Base-by-base conservation (phyloP, 2,797 vertebrate genomes). In the Sebastes taczanowskii region DNA sequence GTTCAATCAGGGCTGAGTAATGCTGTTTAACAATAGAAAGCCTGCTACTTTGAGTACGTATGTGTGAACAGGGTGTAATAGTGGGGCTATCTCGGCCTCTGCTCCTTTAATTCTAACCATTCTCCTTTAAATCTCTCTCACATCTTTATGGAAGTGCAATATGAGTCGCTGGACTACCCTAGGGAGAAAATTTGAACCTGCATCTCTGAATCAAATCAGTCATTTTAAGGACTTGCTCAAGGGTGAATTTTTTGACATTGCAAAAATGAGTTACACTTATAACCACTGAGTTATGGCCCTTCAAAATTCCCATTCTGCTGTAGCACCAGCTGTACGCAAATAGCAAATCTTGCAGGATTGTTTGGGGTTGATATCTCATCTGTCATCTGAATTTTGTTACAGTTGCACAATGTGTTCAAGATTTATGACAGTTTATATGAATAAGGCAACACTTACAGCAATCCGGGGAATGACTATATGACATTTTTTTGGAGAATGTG, bases 121-220 rank as follows among this genome's bases (percentile, higher is more conserved):
- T 18, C 3, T 27, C 34, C 46, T 46, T 46, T 11, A 46, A 46
- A 49, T 23, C 38, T 32, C n/a, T 7, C n/a, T 20, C 20, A 49
- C 5, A 7, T 61, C 27, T 66, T 65, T 58, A 29, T 6, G 25
- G 7, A 65, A 42, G 7, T 65, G 16, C 22, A 27, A 25, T 9
- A 20, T 0, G 23, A 25, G 30, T 7, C 0, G 1, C 20, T 8
- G 38, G 20, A 25, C 20, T 23, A 16, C 0, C 0, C 25, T 27
- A 14, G 23, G 6, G n/a, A 62, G 11, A 52, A 22, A 14, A 14
- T 22, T 11, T n/a, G 2, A 8, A 22, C 20, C 7, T 11, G 6
- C 16, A 20, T 56, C 6, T 30, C 20, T 30, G 23, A 60, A 22
- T 61, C 18, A 49, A 30, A 13, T 7, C 42, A 16, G 42, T 52